Conservation (phyloP, 2,888 invertebrate genomes). For the Drosophila borealis region DNA sequence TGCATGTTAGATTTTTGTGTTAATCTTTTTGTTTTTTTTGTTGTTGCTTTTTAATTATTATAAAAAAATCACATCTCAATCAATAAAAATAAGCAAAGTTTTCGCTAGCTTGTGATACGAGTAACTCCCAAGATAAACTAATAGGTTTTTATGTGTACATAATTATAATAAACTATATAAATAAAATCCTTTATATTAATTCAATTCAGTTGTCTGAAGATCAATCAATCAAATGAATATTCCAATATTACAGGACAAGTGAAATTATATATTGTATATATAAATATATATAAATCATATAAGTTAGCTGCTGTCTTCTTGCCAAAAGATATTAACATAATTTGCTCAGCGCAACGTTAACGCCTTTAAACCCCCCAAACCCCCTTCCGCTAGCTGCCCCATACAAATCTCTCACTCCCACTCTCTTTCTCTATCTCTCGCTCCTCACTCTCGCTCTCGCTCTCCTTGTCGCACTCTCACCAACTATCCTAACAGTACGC, state of each 20-base stretch:
- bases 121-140: constrained; percentile 44
- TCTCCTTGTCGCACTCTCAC: neutral
- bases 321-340: constrained; percentile 53
- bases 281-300: constrained; percentile 27
- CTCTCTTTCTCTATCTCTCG: constrained; percentile 8
- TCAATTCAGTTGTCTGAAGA: constrained; percentile 21
- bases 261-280: constrained; percentile 11
- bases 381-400: constrained; percentile 21
- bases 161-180: constrained; percentile 9
- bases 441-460: constrained; percentile 5
- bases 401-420: constrained; percentile 11
- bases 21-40: constrained; percentile 8
- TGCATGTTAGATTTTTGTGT: constrained; percentile 45
- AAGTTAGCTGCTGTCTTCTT: constrained; percentile 66
- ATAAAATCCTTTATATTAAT: constrained; percentile 2
- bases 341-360: constrained; percentile 61
- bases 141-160: constrained; percentile 28
- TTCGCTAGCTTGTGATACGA: constrained; percentile 42
- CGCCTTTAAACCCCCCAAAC: constrained; percentile 21
- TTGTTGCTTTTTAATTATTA: constrained; percentile 20
- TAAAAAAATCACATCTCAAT: constrained; percentile 72
- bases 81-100: constrained; percentile 53
- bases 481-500: constrained; percentile 39
- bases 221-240: constrained; percentile 39
- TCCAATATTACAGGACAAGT: constrained; percentile 37